Evolutionary conservation across 2,888 invertebrate species (phyloP).

Genomic region (Auanema sp.): DNA sequence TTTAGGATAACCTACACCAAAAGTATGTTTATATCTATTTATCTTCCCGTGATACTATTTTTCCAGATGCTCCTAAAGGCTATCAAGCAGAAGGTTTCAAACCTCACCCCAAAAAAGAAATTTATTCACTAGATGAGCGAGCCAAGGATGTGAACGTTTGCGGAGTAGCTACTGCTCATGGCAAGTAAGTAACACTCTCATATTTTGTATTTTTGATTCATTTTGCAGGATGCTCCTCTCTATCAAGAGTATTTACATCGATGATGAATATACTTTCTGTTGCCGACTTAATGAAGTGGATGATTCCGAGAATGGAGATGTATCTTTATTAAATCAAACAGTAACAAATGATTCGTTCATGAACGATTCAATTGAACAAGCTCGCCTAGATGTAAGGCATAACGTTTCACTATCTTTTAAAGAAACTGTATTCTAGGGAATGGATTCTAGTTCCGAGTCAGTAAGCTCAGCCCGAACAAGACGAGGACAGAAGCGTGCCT

Average conservation of each 20-base stretch:
- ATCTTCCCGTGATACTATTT: not conserved
- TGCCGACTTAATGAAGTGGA: not conserved
- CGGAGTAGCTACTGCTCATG: conserved; percentile 1
- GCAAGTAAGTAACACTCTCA: not conserved
- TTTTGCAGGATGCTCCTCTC: not conserved
- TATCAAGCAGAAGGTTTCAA: conserved; percentile 5
- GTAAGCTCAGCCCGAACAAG: too few species aligned
- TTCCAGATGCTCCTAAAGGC: conserved; percentile 2
- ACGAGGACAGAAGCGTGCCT: too few species aligned
- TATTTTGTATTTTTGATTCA: not conserved
- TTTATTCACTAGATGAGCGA: not conserved
- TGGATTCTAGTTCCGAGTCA: too few species aligned
- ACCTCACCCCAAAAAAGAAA: not conserved
- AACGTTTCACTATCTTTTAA: too few species aligned
- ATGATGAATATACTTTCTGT: conserved; percentile 6
- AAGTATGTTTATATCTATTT: not conserved
- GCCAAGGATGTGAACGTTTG: not conserved
- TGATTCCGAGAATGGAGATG: too few species aligned
- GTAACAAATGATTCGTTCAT: too few species aligned
- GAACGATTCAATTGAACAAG: too few species aligned
- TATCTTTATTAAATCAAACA: too few species aligned
- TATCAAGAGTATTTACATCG: conserved; percentile 1
- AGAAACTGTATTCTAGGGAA: too few species aligned
- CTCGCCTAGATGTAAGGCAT: too few species aligned
- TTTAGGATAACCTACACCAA: conserved; percentile 3